These are phyloP conservation scores for Thermophis baileyi DNA, from an alignment of 2,113 vertebrate genomes.

Conservation along the genomic window DNA sequence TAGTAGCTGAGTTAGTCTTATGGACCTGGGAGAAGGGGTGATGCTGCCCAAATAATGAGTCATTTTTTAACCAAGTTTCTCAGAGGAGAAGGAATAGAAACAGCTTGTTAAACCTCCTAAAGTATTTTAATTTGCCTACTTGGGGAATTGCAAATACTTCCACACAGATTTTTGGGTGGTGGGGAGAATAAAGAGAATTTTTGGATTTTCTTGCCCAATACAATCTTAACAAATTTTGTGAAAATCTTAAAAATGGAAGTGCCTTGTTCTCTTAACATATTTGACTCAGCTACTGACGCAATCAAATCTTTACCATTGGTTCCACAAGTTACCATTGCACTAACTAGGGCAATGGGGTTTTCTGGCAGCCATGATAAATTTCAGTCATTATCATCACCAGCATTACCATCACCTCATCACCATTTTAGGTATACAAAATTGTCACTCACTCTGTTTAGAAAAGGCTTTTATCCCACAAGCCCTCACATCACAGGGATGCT, in stretches of 20 bases:
- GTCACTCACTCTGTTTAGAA: background rate
- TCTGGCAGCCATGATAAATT: background rate
- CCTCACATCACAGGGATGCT: background rate
- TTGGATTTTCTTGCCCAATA: background rate
- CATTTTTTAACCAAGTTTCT: background rate
- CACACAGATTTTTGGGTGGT: background rate
- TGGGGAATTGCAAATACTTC: background rate
- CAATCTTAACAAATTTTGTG: background rate
- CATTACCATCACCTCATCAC: background rate
- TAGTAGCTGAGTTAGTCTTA: background rate
- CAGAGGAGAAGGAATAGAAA: background rate
- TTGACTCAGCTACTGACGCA: background rate
- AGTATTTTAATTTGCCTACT: background rate
- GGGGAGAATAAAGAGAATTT: background rate
- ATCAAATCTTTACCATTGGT: background rate
- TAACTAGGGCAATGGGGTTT: background rate
- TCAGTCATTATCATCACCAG: background rate
- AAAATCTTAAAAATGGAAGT: background rate
- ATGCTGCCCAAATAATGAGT: background rate
- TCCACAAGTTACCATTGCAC: background rate
- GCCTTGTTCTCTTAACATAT: background rate
- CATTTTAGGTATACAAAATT: background rate
- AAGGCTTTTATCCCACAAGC: background rate
- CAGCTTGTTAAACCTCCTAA: background rate
- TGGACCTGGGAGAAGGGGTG: background rate